Conservation (phyloP, 2,797 vertebrate genomes). For the Strix occidentalis region DNA sequence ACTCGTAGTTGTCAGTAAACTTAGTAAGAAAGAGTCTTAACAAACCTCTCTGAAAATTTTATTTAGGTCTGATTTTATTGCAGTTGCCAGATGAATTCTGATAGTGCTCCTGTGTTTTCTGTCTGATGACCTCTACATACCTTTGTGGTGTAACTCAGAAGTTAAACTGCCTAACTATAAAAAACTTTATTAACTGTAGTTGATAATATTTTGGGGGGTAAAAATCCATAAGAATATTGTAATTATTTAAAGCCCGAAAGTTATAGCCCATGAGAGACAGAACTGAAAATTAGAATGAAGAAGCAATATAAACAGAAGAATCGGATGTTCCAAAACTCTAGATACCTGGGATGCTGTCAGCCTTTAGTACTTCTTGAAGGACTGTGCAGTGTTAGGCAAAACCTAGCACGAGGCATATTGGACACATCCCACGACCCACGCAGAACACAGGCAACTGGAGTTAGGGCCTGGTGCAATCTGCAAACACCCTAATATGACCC, state of each 20-base stretch:
- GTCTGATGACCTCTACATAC: neutral
- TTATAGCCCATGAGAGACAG: neutral
- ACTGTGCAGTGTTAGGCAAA: neutral
- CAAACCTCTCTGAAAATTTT: neutral
- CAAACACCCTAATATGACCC: neutral
- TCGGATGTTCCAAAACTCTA: neutral
- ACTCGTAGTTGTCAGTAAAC: neutral
- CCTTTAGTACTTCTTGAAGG: neutral
- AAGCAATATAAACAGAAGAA: neutral
- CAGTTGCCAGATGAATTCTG: neutral
- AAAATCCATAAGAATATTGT: neutral
- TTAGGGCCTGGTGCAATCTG: neutral
- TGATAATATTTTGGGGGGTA: neutral
- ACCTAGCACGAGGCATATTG: rapidly evolving
- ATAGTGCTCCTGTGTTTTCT: neutral
- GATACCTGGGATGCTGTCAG: neutral
- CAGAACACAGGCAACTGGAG: neutral
- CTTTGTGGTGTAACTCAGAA: neutral
- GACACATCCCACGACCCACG: neutral
- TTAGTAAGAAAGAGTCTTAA: neutral
- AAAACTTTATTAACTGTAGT: neutral
- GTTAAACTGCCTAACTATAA: neutral
- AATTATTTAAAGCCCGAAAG: neutral
- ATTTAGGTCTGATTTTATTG: neutral
- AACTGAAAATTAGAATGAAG: neutral